Evolutionary conservation across 2,113 vertebrate genomes (phyloP), one percentile per base, ranked within the genome.

Genomic region (Eonycteris spelaea): DNA sequence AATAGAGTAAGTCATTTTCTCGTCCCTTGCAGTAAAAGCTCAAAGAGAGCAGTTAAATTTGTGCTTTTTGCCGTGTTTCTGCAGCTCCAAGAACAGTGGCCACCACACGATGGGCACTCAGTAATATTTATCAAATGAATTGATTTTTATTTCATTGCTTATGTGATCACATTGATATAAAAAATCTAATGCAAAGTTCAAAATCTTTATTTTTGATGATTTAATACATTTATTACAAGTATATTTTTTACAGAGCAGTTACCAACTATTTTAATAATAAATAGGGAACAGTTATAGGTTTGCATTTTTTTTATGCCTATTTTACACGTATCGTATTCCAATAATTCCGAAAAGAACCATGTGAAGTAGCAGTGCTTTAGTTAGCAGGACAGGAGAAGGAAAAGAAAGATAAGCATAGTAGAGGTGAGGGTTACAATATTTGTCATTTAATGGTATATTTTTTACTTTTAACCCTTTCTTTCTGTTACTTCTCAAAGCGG

Each of bases 361-460:
- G 90, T 93, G 90, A 97, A 84, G 91, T 97, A 95, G 30, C 48
- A 51, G 48, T 92, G 95, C 57, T 92, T 95, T 96, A n/a, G 61
- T 90, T 95, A 91, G 78, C 93, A 96, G 51, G 21, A 74, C 38
- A 71, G 15, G 48, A 51, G 28, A 53, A 30, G 15, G 18, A 61
- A 97, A 90, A 90, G 90, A 97, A 90, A 90, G 90, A 74, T 12
- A 57, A 93, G 90, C 73, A 90, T 90, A 97, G 90, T 59, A 63
- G 92, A 93, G 73, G 85, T 97, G 93, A 79, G 74, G 8, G 82
- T 78, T 86, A 68, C 35, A 88, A 19, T 74, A 95, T 89, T 90
- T 71, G 40, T 97, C 55, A 91, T 86, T 95, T 92, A 68, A 70
- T 79, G 67, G 51, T 48, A 35, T 67, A 6, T 57, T 48, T 93